A percentile compares a stretch with the other conserved stretches of the same genome.
Evolutionary conservation across 2,797 vertebrate genomes (phyloP).

Genomic region (Triplophysa bombifrons): DNA sequence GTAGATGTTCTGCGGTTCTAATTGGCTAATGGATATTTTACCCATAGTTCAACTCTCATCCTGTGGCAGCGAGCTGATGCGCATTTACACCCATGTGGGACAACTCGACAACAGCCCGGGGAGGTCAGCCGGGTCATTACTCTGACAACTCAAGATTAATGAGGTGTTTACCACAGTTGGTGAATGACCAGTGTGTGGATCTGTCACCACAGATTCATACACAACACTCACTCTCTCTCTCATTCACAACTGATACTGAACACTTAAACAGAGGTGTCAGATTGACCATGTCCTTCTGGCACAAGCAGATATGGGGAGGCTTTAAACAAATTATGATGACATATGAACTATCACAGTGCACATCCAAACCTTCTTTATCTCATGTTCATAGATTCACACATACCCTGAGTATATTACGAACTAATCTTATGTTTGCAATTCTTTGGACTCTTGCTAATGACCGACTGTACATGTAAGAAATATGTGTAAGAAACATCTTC

Average conservation of each 20-base stretch:
- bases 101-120: slow-evolving; percentile 29
- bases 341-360: slow-evolving; percentile 3
- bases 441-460: background rate
- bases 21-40: slow-evolving; percentile 52
- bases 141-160: slow-evolving; percentile 72
- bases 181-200: slow-evolving; percentile 70
- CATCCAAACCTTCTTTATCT: background rate
- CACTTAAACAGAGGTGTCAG: slow-evolving; percentile 75
- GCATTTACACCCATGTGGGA: slow-evolving; percentile 60
- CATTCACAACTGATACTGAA: slow-evolving; percentile 57
- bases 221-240: slow-evolving; percentile 51
- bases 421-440: background rate
- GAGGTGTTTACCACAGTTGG: slow-evolving; percentile 66
- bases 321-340: slow-evolving; percentile 32
- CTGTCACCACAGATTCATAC: slow-evolving; percentile 60
- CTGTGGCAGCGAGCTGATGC: slow-evolving; percentile 37
- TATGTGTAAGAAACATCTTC: background rate
- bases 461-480: slow-evolving; percentile 1
- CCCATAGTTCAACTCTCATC: slow-evolving; percentile 40
- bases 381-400: slow-evolving; percentile 1
- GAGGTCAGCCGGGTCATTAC: slow-evolving; percentile 65
- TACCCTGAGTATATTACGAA: background rate
- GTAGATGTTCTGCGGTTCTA: slow-evolving; percentile 44
- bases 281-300: slow-evolving; percentile 60
- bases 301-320: slow-evolving; percentile 31